Base-by-base conservation (phyloP, 1,140 invertebrate species). In the Bombus superbus region DNA sequence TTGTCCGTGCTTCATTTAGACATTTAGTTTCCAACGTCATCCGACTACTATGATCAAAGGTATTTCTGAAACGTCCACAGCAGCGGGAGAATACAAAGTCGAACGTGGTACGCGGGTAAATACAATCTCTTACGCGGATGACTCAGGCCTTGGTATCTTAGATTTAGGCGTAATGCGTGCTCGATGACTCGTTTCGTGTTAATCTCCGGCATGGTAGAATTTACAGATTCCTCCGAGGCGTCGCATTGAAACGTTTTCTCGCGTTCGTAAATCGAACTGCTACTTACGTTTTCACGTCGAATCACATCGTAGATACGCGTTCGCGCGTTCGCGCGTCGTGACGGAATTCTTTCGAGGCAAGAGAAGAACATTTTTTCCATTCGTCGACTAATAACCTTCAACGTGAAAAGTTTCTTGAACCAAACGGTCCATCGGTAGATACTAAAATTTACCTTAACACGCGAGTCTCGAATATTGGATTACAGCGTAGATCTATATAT, bases 141-240 rank as follows among this genome's bases (percentile, higher is more conserved):
- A 92, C 89, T 92, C 92, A 92, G 89, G 57, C 86, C 18, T 64
- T 22, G 53, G 64, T 88, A 91, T 87, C 82, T 88, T 87, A 89
- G 79, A 88, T 87, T 89, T 89, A 89, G 86, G 86, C 89, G 91
- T 86, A 91, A 92, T 88, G 88, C 88, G 86, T 87, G 86, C 78
- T 86, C 91, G 89, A 92, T 89, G 91, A 92, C 86, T 89, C 88
- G 85, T 74, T 79, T 83, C 86, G 87, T 78, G 88, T 90, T 86
- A 91, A 92, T 92, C 88, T 87, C 83, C 71, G 68, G 86, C 59
- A 81, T 38, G 64, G 1, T 71, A 62, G 62, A 64, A 74, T 75
- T 15, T 62, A 74, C 59, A 79, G 84, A 74, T 59, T 68, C 84
- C 62, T 53, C 9, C 32, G 10, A 62, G 25, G 42, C 35, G 78